Conservation (phyloP, 2,113 vertebrate genomes). For the Myxocyprinus asiaticus region DNA sequence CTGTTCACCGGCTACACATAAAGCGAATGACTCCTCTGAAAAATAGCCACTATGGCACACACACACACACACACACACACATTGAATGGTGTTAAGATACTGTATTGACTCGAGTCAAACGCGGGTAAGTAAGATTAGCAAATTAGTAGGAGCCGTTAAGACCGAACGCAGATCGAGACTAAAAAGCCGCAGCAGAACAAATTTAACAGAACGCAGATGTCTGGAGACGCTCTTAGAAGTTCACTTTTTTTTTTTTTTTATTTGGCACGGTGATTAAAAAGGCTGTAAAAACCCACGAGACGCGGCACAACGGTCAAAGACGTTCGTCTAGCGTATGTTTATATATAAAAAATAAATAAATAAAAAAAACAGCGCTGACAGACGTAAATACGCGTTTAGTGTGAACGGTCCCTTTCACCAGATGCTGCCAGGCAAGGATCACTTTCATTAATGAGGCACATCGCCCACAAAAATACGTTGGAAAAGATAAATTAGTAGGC, state of each 20-base stretch:
- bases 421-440: conserved; percentile 20
- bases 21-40: conserved; percentile 11
- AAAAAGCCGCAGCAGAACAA: too few relatives aligned
- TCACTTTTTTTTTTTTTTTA: too few relatives aligned
- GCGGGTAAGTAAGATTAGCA: not conserved
- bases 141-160: too few relatives aligned
- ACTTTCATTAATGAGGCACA: conserved; percentile 1
- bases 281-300: too few relatives aligned
- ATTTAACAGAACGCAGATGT: not conserved
- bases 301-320: too few relatives aligned
- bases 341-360: too few relatives aligned
- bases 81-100: not conserved
- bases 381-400: too few relatives aligned
- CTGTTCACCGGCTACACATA: conserved; percentile 13
- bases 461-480: conserved; percentile 15
- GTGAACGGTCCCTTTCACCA: not conserved
- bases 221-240: not conserved
- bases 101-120: conserved; percentile 25
- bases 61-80: too few relatives aligned
- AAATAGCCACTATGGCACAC: conserved; percentile 13
- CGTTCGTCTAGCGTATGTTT: too few relatives aligned
- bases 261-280: too few relatives aligned
- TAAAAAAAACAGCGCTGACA: too few relatives aligned
- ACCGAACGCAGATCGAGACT: too few relatives aligned
- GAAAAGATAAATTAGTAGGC: not conserved